Conservation (phyloP, 2,888 invertebrate genomes). For the Napeogenes inachia region DNA sequence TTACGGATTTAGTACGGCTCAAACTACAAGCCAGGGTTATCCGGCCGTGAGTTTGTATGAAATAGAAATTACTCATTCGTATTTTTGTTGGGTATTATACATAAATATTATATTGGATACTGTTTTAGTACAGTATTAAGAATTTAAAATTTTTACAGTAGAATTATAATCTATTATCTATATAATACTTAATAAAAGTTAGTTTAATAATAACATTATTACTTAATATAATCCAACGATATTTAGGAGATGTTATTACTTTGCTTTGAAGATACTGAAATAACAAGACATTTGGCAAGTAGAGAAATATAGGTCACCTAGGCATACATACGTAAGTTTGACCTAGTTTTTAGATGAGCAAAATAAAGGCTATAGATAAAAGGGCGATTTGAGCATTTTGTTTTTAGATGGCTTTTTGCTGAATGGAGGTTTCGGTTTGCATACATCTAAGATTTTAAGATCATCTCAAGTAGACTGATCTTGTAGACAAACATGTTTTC, state of each 20-base stretch:
- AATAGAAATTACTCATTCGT: too few relatives aligned
- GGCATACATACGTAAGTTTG: constrained; percentile 23
- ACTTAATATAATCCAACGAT: not conserved
- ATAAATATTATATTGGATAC: too few relatives aligned
- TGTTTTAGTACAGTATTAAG: too few relatives aligned
- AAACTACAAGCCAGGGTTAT: constrained; percentile 12
- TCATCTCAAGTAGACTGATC: not conserved
- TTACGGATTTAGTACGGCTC: constrained; percentile 15
- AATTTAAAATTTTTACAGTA: too few relatives aligned
- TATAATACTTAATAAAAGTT: too few relatives aligned
- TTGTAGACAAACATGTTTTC: too few relatives aligned
- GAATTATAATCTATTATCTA: too few relatives aligned
- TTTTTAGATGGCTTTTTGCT: constrained; percentile 17
- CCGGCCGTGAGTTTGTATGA: not conserved
- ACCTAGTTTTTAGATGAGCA: constrained; percentile 25
- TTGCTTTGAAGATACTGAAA: constrained; percentile 21
- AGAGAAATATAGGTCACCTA: constrained; percentile 26
- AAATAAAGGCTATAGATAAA: constrained; percentile 25
- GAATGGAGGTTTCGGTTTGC: constrained; percentile 8
- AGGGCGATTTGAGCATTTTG: constrained; percentile 21
- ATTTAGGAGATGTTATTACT: constrained; percentile 16
- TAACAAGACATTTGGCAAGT: constrained; percentile 26
- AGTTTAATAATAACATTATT: too few relatives aligned
- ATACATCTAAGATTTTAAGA: constrained; percentile 9
- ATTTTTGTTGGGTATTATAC: too few relatives aligned